Evolutionary conservation across 2,797 vertebrate genomes (phyloP).

Genomic region (Cryptoblepharus egeriae): DNA sequence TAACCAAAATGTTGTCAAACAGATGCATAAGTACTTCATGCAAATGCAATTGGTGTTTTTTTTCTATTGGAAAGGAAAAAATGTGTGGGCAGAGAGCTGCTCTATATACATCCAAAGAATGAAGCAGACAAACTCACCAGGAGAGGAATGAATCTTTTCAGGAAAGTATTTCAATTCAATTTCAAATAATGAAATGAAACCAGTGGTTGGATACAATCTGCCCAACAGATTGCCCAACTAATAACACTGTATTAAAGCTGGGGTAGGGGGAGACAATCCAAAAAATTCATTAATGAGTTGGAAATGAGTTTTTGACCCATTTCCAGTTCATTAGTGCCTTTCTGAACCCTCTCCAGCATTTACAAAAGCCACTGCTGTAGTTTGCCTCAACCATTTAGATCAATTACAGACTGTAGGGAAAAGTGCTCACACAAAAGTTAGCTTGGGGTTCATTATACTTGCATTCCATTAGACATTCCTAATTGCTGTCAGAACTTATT

Average conservation of each 20-base stretch:
- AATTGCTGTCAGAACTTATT: conserved; percentile 80
- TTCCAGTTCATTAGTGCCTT: conserved; percentile 79
- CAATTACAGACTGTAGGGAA: conserved; percentile 72
- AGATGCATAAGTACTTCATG: neutral
- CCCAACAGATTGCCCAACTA: conserved; percentile 61
- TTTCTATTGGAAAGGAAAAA: neutral
- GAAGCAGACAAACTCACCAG: conserved; percentile 1
- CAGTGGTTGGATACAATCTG: conserved; percentile 52
- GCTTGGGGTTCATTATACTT: conserved; percentile 75
- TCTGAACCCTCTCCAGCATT: conserved; percentile 75
- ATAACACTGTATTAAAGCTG: conserved; percentile 42
- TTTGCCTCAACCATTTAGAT: conserved; percentile 76
- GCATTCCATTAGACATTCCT: conserved; percentile 76
- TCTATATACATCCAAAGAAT: neutral
- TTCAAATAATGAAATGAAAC: conserved; percentile 46
- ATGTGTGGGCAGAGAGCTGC: neutral
- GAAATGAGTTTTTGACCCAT: conserved; percentile 79
- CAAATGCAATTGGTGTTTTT: neutral
- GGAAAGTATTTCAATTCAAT: conserved; percentile 22
- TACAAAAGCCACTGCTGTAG: conserved; percentile 67
- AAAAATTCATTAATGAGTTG: conserved; percentile 75
- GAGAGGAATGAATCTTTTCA: neutral
- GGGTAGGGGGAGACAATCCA: conserved; percentile 58
- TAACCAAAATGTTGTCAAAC: neutral
- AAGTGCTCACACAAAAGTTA: conserved; percentile 68